Evolutionary conservation across 2,113 vertebrate genomes (phyloP), one percentile per base, ranked within the genome.

Genomic region (Candoia aspera): DNA sequence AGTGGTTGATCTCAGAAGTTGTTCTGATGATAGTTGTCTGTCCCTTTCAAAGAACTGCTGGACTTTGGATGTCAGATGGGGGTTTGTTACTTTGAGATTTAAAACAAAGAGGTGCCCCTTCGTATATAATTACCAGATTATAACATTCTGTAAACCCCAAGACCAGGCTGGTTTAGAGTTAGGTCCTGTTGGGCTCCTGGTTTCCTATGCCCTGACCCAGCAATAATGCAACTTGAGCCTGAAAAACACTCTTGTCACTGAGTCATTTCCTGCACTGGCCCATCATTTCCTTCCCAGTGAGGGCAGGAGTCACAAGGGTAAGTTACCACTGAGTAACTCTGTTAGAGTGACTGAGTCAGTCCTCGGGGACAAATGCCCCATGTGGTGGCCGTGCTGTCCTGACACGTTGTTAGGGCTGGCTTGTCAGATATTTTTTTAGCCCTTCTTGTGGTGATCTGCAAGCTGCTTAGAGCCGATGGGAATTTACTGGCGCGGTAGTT

Each of bases 241-340:
- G 24, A 8, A 42, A 33, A 26, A 6, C 3, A 21, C 26, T 4
- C 42, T 12, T 0, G 0, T 26, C 26, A 21, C 19, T 4, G 0
- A 54, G 60, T 54, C 62, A 83, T 73, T 84, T 57, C 68, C 68
- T 79, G 73, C 9, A 23, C 8, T 46, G 73, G 55, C 23, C 8
- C 54, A 12, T 15, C 33, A 3, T 24, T 62, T 58, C n/a, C n/a
- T 60, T 21, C 79, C 55, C 59, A 8, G 13, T 17, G 73, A 55
- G 2, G 42, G 49, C 55, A 6, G 23, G 85, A 19, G 33, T 9
- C 1, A 12, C 19, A 42, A 1, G 86, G n/a, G 57, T 55, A 21
- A 13, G 11, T 59, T 42, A 11, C 37, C 6, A 6, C 5, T 3
- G 59, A n/a, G 37, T 57, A 87, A 59, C 57, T 57, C 13, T 8